Evolutionary conservation across 2,888 invertebrate species (phyloP), one percentile per base, ranked within the genome.

Genomic region (Aquatica leii): DNA sequence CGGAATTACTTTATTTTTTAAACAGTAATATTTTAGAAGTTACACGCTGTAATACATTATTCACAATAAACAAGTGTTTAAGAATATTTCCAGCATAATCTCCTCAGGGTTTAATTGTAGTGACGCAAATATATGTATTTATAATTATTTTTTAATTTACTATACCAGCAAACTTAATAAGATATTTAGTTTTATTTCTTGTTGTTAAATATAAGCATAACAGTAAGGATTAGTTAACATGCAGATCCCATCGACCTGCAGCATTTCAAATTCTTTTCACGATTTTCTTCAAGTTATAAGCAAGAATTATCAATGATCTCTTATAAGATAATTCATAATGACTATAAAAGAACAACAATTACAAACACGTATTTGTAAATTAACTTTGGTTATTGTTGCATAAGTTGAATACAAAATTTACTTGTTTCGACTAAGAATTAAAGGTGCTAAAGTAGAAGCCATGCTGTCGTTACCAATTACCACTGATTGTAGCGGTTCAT

Each of bases 391-490:
- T 6, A 18, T 18, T 18, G 17, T 41, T 41, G 14, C 6, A 24
- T 24, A 24, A 24, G 24, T 15, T n/a, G 14, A 41, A 14, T 41
- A 14, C 14, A 6, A 41, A 41, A 41, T 41, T 41, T 15, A 24
- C 24, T 11, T 9, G 48, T 31, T 31, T 52, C 17, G 6, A 35
- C 12, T 12, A 24, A 12, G 15, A 34, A 53, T 17, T 53, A 40
- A 49, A 43, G 17, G 54, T 54, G 48, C 53, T 48, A 68, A 69
- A 71, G 70, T 71, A 74, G 75, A 71, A 76, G 78, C 79, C 77
- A 78, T 77, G 78, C 76, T 77, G 76, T 74, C 76, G 72, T 73
- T 69, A 65, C 75, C 76, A 77, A 77, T 78, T 78, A 78, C 76
- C 70, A 68, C 67, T 68, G 73, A 73, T 76, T 73, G 73, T 73